These are phyloP conservation scores for Phataginus tetradactyla DNA, from an alignment of 2,797 vertebrate species.

Conservation along the genomic window DNA sequence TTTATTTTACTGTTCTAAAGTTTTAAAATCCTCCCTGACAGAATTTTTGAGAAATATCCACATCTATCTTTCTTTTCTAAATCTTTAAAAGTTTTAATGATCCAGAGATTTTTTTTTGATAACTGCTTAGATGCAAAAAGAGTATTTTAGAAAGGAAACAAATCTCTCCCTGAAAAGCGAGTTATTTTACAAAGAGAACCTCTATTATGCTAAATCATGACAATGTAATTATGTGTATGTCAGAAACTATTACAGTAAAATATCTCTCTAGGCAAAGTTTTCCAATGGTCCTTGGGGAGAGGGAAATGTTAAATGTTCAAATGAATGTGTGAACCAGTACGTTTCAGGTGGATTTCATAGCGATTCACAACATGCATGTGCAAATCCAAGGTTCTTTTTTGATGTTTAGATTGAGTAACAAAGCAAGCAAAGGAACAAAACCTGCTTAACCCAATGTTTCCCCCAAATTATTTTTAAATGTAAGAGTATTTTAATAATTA, in stretches of 20 bases:
- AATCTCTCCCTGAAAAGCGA: neutral
- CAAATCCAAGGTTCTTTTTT: neutral
- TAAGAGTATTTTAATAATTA: neutral
- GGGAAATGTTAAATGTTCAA: neutral
- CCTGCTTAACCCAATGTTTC: neutral
- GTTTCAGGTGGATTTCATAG: neutral
- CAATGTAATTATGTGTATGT: neutral
- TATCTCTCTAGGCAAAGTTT: conserved; percentile 11
- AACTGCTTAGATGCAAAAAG: neutral
- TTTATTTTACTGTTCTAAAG: neutral
- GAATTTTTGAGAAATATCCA: neutral
- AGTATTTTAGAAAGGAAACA: conserved; percentile 26
- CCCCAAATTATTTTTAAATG: neutral
- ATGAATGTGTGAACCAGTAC: neutral
- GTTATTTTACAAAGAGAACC: neutral
- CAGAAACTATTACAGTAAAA: neutral
- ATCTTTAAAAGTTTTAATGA: neutral
- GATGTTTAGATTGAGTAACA: neutral
- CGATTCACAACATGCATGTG: neutral
- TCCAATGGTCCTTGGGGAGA: neutral
- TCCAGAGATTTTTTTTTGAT: neutral
- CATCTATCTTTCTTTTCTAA: neutral
- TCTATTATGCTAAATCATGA: conserved; percentile 35
- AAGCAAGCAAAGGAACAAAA: neutral
- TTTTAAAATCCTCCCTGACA: neutral